Conservation (phyloP, 2,888 invertebrate genomes). For the Marronus borbonicus region DNA sequence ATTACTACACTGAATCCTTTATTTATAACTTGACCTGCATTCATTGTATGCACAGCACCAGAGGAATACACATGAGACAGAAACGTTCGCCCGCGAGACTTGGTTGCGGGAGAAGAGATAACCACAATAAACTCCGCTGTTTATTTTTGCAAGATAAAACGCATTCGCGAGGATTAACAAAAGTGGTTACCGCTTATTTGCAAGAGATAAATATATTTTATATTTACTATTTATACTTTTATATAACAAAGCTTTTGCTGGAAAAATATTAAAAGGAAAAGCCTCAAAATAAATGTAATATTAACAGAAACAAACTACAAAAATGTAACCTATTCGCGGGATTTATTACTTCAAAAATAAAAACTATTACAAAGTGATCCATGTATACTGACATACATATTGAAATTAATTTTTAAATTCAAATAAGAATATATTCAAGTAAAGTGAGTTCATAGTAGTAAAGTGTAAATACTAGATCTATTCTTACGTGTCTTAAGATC, state of each 20-base stretch:
- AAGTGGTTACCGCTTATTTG: neutral
- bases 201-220: neutral
- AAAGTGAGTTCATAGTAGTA: too few relatives aligned
- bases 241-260: too few relatives aligned
- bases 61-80: conserved; percentile 8
- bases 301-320: too few relatives aligned
- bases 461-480: too few relatives aligned
- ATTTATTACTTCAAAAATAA: too few relatives aligned
- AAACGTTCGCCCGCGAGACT: conserved; percentile 5
- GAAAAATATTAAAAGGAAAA: too few relatives aligned
- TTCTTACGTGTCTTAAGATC: too few relatives aligned
- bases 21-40: conserved; percentile 45
- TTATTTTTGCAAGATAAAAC: conserved; percentile 25
- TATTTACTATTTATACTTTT: neutral
- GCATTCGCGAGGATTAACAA: neutral
- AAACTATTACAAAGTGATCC: too few relatives aligned
- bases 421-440: too few relatives aligned
- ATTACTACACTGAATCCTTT: conserved; percentile 25
- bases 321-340: too few relatives aligned
- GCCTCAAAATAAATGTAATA: neutral
- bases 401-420: too few relatives aligned
- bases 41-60: conserved; percentile 16
- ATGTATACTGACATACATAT: too few relatives aligned
- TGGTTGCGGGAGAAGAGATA: conserved; percentile 2
- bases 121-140: conserved; percentile 36